These are phyloP conservation scores for Buathra laborator DNA, from an alignment of 2,888 invertebrate species.

Conservation along the genomic window DNA sequence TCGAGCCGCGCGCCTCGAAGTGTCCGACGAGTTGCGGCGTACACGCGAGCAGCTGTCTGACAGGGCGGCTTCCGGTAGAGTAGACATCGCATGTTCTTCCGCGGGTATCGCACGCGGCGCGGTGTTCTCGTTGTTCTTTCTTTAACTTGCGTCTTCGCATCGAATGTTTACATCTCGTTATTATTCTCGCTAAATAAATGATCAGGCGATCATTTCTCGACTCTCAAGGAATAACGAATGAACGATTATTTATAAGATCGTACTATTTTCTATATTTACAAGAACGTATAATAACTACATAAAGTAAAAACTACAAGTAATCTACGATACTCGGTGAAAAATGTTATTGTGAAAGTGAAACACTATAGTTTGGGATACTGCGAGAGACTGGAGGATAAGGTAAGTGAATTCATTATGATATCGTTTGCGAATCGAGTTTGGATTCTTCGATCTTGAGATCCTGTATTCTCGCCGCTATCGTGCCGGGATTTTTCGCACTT, in stretches of 20 bases:
- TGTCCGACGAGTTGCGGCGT: too few species aligned
- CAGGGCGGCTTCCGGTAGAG: constrained; percentile 1
- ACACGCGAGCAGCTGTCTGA: neutral
- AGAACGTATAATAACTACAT: constrained; percentile 4
- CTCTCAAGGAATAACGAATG: neutral
- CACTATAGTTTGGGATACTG: neutral
- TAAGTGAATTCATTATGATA: constrained; percentile 67
- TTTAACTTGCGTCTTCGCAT: neutral
- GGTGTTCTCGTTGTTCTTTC: neutral
- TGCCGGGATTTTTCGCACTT: constrained; percentile 48
- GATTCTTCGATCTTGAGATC: constrained; percentile 68
- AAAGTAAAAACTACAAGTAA: constrained; percentile 2
- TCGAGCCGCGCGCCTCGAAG: too few species aligned
- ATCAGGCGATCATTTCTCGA: neutral
- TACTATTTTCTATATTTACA: constrained; percentile 12
- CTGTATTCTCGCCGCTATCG: constrained; percentile 69
- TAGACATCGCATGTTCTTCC: neutral
- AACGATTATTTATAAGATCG: neutral
- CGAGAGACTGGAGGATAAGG: neutral
- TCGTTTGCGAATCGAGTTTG: constrained; percentile 69
- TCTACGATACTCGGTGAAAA: neutral
- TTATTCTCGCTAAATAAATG: neutral
- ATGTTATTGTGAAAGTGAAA: neutral
- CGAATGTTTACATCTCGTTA: neutral
- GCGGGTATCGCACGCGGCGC: neutral